A percentile compares a stretch with the other conserved stretches of the same genome.
Conservation (phyloP, 2,113 vertebrate genomes). For the Tringa solitaria region DNA sequence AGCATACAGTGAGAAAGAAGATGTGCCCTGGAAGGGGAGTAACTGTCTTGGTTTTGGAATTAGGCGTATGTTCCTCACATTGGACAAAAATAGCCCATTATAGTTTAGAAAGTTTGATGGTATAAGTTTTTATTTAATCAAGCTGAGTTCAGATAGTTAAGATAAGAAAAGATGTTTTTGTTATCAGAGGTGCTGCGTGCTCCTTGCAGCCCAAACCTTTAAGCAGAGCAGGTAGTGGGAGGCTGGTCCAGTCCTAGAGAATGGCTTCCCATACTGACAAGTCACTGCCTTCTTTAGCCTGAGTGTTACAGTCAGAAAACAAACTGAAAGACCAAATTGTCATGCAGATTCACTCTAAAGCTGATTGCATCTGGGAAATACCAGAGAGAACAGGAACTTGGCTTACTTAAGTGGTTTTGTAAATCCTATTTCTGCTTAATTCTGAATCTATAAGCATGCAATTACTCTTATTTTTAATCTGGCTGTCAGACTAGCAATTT, state of each 20-base stretch:
- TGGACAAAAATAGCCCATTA: neutral
- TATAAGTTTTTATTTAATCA: neutral
- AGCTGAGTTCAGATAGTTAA: neutral
- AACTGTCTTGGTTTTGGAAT: neutral
- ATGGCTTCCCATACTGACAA: neutral
- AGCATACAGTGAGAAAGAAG: neutral
- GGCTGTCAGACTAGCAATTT: neutral
- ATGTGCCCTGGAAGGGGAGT: neutral
- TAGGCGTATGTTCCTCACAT: neutral
- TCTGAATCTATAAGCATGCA: neutral
- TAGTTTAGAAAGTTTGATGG: neutral
- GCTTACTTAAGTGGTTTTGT: neutral
- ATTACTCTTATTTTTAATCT: constrained; percentile 16
- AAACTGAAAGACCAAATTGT: neutral
- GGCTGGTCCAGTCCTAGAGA: neutral
- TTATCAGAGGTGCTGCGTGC: neutral
- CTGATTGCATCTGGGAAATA: neutral
- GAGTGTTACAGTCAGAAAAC: neutral
- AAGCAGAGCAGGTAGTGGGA: neutral
- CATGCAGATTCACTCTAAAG: neutral
- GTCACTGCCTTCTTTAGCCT: neutral
- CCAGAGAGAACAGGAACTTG: neutral
- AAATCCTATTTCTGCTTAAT: neutral
- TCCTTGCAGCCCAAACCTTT: neutral
- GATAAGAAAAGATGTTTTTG: neutral